Conservation (phyloP, 2,113 vertebrate species). For the Nothobranchius kuhntae region DNA sequence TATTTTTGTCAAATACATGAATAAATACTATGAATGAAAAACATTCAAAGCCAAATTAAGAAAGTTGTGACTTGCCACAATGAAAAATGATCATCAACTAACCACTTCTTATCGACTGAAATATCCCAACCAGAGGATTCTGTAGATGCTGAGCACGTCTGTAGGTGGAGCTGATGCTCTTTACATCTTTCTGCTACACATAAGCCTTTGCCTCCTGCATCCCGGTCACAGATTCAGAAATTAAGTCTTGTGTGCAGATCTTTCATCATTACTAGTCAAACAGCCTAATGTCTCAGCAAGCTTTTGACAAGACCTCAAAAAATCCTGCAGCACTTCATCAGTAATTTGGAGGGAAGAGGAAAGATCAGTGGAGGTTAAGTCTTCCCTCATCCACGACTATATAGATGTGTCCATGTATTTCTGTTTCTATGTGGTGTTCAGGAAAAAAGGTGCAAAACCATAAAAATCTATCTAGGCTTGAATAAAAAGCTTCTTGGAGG, state of each 20-base stretch:
- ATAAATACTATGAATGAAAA: too few species aligned
- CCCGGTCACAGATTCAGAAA: slow-evolving; percentile 43
- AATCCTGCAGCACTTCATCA: slow-evolving; percentile 34
- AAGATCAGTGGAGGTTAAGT: neutral
- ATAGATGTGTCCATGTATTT: slow-evolving; percentile 4
- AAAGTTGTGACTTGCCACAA: too few species aligned
- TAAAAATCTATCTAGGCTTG: neutral
- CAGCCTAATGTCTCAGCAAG: slow-evolving; percentile 44
- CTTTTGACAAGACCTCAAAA: slow-evolving; percentile 43
- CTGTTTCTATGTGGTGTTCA: neutral
- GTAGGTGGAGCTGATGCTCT: slow-evolving; percentile 66
- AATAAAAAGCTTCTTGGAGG: slow-evolving; percentile 3
- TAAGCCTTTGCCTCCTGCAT: slow-evolving; percentile 38
- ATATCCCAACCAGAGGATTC: too few species aligned
- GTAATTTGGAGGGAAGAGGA: slow-evolving; percentile 8
- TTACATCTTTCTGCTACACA: slow-evolving; percentile 3
- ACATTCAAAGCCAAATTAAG: too few species aligned
- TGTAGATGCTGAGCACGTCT: slow-evolving; percentile 4
- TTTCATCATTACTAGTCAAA: slow-evolving; percentile 41
- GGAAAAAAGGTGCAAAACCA: rapidly evolving
- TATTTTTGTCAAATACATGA: too few species aligned
- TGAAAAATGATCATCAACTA: too few species aligned
- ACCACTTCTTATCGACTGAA: too few species aligned
- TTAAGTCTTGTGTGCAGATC: slow-evolving; percentile 55
- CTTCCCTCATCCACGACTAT: slow-evolving; percentile 3